These are phyloP conservation scores for Alfaro cultratus DNA, from an alignment of 2,797 vertebrate genomes.

Conservation along the genomic window DNA sequence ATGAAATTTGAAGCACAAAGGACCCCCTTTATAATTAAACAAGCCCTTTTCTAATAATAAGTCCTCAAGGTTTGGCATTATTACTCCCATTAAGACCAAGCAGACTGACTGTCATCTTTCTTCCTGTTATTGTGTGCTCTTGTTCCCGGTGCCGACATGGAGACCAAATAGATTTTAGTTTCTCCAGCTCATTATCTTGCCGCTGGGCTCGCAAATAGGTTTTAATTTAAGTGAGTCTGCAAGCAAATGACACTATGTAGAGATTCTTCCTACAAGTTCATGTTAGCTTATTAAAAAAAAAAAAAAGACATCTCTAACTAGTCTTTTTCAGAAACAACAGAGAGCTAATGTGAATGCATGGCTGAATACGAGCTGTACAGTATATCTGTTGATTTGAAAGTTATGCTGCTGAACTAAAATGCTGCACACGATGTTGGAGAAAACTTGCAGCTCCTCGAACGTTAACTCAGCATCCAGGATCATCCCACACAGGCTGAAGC, in stretches of 20 bases:
- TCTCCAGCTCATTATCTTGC: neutral
- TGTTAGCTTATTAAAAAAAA: neutral
- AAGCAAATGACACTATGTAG: neutral
- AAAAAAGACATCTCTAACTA: neutral
- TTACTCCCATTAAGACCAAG: neutral
- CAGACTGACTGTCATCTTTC: neutral
- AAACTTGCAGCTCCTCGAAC: slow-evolving; percentile 8
- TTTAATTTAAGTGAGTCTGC: slow-evolving; percentile 3
- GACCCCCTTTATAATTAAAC: neutral
- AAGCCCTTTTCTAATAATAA: neutral
- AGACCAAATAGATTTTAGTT: neutral
- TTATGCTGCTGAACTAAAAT: neutral
- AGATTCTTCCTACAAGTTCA: neutral
- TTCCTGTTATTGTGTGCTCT: neutral
- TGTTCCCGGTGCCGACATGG: neutral
- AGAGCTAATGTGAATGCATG: neutral
- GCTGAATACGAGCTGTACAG: neutral
- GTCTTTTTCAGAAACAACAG: neutral
- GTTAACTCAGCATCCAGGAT: slow-evolving; percentile 41
- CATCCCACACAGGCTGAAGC: slow-evolving; percentile 60
- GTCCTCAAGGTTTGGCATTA: neutral
- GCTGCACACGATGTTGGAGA: slow-evolving; percentile 6
- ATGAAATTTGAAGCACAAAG: neutral
- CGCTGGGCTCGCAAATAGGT: neutral
- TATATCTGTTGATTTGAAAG: neutral